phyloP scores from a whole-genome alignment of 2,113 vertebrate species.

The Dicaeum eximium region DNA sequence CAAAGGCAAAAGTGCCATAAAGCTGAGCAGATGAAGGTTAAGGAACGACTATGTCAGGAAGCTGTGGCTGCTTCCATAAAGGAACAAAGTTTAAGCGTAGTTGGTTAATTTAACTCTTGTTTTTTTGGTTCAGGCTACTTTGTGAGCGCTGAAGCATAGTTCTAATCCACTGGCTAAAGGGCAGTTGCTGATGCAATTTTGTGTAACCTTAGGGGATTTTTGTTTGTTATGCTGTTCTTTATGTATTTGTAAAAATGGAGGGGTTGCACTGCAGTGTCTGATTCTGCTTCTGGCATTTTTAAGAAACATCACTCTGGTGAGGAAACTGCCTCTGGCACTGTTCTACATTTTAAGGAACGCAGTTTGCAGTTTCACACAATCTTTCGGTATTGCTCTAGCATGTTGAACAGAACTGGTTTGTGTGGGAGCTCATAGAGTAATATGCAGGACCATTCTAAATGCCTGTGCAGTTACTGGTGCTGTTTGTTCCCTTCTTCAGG shows the following conservation, averaged over 20 bases:
- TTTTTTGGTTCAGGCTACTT: neutral
- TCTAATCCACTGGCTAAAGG: neutral
- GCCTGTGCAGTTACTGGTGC: rapidly evolving
- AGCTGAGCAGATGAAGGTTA: neutral
- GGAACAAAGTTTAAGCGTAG: neutral
- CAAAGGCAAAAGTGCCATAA: neutral
- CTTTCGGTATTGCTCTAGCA: neutral
- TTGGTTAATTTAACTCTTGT: neutral
- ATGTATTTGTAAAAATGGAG: rapidly evolving
- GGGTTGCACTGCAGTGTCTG: neutral
- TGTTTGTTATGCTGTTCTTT: neutral
- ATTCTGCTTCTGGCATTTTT: neutral
- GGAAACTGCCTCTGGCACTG: neutral
- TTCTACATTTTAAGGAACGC: rapidly evolving
- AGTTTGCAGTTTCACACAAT: neutral
- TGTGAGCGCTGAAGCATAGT: neutral
- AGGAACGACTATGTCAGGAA: neutral
- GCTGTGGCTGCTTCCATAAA: neutral
- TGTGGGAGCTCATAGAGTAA: neutral
- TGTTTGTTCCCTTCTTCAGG: neutral
- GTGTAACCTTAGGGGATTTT: neutral
- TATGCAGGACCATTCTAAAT: rapidly evolving
- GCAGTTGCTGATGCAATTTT: constrained; percentile 1
- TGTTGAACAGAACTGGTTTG: neutral
- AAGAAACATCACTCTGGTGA: neutral